Evolutionary conservation across 2,113 vertebrate species (phyloP), one percentile per base, ranked within the genome.

Genomic region (Ceyx melanurus): DNA sequence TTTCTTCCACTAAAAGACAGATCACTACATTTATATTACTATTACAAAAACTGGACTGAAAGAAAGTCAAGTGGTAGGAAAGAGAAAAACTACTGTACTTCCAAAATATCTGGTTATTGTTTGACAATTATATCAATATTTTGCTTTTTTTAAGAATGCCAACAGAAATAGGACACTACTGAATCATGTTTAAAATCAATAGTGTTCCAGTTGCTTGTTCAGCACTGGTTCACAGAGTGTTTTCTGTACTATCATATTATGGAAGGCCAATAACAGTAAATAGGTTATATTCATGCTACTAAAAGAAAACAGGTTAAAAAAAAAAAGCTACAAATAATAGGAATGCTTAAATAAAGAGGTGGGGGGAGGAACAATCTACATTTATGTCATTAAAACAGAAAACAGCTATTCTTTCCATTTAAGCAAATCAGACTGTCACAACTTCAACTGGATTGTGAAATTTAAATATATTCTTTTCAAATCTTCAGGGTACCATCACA

Each of bases 121-220:
- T 77, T 66, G 73, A 81, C 42, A 76, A 82, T 89, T 71, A 51
- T 33, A 40, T 45, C 26, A 61, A 28, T 70, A 43, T 57, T 95
- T 92, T 81, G 20, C 5, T 58, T 92, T 94, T 94, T 83, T 57
- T 73, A 85, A 89, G 92, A 93, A 91, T 68, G 46, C 21, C 61
- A 46, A 29, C 51, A 95, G 64, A 92, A 88, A 97, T 86, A 92
- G 45, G 93, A 82, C 70, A 92, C 64, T 75, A 68, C 67, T 85
- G 76, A 80, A 80, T 51, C 62, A 46, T 64, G 31, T 93, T 95
- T 94, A 89, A 96, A 86, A 94, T 94, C 84, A 96, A 89, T 84
- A 73, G 66, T 83, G 74, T 92, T 90, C 89, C 86, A 97, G 90
- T 90, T 93, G 92, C 96, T 97, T 96, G 90, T 97, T 97, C 96